Conservation (phyloP, 2,888 invertebrate genomes). For the Parochlus steinenii region DNA sequence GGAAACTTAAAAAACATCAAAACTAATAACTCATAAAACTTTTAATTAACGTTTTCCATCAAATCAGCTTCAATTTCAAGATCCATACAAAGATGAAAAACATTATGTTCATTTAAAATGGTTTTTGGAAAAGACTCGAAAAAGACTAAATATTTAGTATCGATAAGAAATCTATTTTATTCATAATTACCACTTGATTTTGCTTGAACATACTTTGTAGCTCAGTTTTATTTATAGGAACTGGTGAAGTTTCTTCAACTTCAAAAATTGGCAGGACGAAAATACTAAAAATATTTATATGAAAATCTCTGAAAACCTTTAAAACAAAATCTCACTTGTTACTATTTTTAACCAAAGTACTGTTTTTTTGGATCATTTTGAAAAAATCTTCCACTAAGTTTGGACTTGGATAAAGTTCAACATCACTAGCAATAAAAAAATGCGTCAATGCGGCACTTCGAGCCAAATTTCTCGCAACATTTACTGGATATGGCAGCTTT, state of each 20-base stretch:
- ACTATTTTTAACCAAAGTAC: too few species aligned
- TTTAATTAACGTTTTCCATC: too few species aligned
- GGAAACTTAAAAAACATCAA: too few species aligned
- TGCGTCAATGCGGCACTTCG: slow-evolving; percentile 61
- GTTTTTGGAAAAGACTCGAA: too few species aligned
- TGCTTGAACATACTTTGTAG: slow-evolving; percentile 16
- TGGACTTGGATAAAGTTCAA: slow-evolving; percentile 73
- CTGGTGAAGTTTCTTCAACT: slow-evolving; percentile 32
- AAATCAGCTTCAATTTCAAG: too few species aligned
- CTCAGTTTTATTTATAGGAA: slow-evolving; percentile 20
- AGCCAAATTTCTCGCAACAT: slow-evolving; percentile 73
- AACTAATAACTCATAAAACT: too few species aligned
- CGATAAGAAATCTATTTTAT: too few species aligned
- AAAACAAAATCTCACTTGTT: too few species aligned
- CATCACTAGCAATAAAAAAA: slow-evolving; percentile 67
- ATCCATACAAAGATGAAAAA: too few species aligned
- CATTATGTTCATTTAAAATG: too few species aligned
- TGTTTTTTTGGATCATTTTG: slow-evolving; percentile 53
- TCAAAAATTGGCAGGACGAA: slow-evolving; percentile 73
- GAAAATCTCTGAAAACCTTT: too few species aligned
- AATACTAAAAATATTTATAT: slow-evolving; percentile 38
- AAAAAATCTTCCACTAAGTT: slow-evolving; percentile 58
- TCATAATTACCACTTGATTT: slow-evolving; percentile 15
- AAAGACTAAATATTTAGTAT: too few species aligned
- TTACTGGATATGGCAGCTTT: slow-evolving; percentile 69